Base-by-base conservation (phyloP, 35 echinoderm and acorn worm genomes). In the Apostichopus californicus region DNA sequence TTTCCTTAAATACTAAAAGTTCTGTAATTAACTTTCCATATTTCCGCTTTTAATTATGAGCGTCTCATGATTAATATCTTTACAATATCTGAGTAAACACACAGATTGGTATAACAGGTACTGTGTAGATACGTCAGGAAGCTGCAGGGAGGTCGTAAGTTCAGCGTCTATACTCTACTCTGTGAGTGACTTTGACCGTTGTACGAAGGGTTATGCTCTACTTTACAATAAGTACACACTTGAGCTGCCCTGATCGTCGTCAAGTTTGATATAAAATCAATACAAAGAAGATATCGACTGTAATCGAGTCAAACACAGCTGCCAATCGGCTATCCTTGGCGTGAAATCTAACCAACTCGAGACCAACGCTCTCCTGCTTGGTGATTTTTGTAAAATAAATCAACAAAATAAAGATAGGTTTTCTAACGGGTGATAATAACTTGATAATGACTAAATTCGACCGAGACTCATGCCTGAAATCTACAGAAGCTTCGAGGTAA, bases 321-420 rank as follows among this genome's bases (percentile, higher is more conserved):
- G 81, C 55, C 81, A 21, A 4, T 55, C 55, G 55, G 55, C 52
- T 11, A 17, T 85, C 28, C 57, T 59, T 83, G 56, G 17, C 81
- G 52, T 85, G 81, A 85, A 85, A 85, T 85, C 81, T 85, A 85
- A 85, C 54, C 81, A 85, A 85, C 81, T 85, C 81, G 55, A 10
- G 81, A 59, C 18, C 81, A 59, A 56, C 81, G 81, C 57, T 85
- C 81, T 58, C 18, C 13, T 85, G 55, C 81, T 15, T 56, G 57
- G 55, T 85, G 81, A 85, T 55, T 85, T 46, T 85, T 21, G 81
- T 85, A 85, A 85, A 46, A 85, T 85, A 85, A 85, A 85, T 85
- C 81, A 85, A 85, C 81, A 85, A 59, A 58, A 58, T 22, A 85
- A 56, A 58, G 57, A 52, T 9, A 59, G n/a, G 81, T 56, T 85